Percentiles rank a stretch among this genome's conserved stretches.
Conservation (phyloP, 2,113 vertebrate genomes). For the Dunckerocampus dactyliophorus region DNA sequence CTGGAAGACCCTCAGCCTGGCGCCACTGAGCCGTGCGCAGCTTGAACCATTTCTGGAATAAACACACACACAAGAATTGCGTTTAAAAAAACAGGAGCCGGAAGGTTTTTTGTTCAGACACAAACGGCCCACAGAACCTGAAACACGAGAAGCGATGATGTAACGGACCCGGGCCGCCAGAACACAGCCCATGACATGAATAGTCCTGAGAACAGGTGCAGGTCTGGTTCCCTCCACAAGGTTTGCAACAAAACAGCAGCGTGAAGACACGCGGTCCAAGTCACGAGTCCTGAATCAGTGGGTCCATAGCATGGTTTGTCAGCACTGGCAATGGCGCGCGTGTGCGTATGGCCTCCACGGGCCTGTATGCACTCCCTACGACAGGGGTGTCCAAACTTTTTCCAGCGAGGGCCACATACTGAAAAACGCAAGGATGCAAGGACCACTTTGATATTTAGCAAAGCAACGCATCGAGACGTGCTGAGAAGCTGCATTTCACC, state of each 20-base stretch:
- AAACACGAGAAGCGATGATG: constrained; percentile 32
- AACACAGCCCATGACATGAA: constrained; percentile 21
- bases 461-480: no score
- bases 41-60: constrained; percentile 87
- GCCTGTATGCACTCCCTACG: no score
- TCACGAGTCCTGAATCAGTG: not conserved
- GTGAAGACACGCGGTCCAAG: not conserved
- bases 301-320: not conserved
- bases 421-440: no score
- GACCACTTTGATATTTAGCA: no score
- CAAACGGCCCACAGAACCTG: constrained; percentile 13
- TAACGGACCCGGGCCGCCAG: not conserved
- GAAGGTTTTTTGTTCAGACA: not conserved
- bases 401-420: no score
- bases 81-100: not conserved
- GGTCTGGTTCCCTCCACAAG: constrained; percentile 9
- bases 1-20: constrained; percentile 84
- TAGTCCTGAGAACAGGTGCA: constrained; percentile 39
- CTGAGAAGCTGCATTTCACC: no score
- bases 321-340: no score
- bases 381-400: no score
- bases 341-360: no score
- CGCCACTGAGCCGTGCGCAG: constrained; percentile 86
- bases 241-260: constrained; percentile 9
- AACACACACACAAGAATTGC: constrained; percentile 11